These are phyloP conservation scores for Cantharis flavilabris DNA, from an alignment of 2,888 invertebrate genomes.

Conservation along the genomic window DNA sequence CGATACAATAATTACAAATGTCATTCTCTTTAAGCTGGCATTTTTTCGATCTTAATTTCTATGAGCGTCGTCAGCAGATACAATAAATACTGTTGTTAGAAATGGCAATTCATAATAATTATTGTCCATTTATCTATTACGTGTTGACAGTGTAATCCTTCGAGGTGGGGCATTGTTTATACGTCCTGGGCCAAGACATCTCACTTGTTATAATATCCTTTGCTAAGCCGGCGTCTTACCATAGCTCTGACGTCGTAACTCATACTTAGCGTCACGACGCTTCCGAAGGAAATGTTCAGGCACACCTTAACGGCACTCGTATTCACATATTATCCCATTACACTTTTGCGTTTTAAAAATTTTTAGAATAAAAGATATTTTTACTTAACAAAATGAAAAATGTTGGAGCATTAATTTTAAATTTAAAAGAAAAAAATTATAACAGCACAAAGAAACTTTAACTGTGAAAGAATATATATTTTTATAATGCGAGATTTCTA, in stretches of 20 bases:
- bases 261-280: slow-evolving; percentile 50
- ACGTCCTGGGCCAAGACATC: slow-evolving; percentile 42
- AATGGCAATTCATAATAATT: slow-evolving; percentile 41
- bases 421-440: background rate
- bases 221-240: slow-evolving; percentile 47
- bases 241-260: slow-evolving; percentile 50
- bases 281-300: slow-evolving; percentile 46
- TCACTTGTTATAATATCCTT: slow-evolving; percentile 48
- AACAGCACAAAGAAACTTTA: background rate
- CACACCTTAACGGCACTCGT: slow-evolving; percentile 36
- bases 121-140: slow-evolving; percentile 47
- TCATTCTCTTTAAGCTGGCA: background rate
- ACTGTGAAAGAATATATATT: background rate
- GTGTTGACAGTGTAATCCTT: slow-evolving; percentile 43
- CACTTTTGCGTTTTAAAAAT: background rate
- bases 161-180: slow-evolving; percentile 42
- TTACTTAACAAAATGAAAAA: background rate
- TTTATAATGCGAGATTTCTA: background rate
- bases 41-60: slow-evolving; percentile 13
- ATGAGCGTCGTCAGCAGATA: slow-evolving; percentile 19
- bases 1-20: background rate
- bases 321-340: slow-evolving; percentile 35
- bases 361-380: slow-evolving; percentile 16
- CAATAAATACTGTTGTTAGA: slow-evolving; percentile 25
- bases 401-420: slow-evolving; percentile 13